Conservation (phyloP, 2,797 vertebrate genomes). For the Aldrovandia affinis region DNA sequence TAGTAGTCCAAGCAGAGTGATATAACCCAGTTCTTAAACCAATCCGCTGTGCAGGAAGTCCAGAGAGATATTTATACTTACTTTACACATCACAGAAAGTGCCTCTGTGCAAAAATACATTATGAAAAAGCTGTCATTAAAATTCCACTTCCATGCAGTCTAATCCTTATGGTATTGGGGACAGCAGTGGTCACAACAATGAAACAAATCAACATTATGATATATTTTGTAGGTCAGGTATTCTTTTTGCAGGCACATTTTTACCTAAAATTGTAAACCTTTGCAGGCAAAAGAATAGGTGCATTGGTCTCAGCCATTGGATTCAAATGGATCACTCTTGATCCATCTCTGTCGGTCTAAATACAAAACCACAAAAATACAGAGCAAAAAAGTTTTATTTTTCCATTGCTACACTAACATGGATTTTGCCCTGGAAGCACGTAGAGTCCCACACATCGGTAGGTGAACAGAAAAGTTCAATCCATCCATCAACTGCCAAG, state of each 20-base stretch:
- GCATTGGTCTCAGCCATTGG: background rate
- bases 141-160: background rate
- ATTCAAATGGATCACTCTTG: background rate
- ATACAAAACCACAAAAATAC: background rate
- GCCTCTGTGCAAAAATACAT: constrained; percentile 5
- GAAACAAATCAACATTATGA: background rate
- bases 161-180: background rate
- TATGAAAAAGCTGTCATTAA: background rate
- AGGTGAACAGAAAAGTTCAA: background rate
- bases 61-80: background rate
- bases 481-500: constrained; percentile 3
- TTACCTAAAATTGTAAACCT: too few species aligned
- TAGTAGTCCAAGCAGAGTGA: background rate
- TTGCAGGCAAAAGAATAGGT: background rate
- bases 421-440: background rate
- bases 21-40: constrained; percentile 10
- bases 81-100: background rate
- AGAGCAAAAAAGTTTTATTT: background rate
- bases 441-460: background rate
- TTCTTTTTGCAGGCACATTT: background rate
- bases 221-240: background rate
- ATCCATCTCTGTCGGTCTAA: background rate
- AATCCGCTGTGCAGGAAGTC: background rate
- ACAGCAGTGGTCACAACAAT: background rate
- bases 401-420: background rate